These are phyloP conservation scores for Sacculina carcini DNA, from an alignment of 2,888 invertebrate genomes.

Conservation along the genomic window DNA sequence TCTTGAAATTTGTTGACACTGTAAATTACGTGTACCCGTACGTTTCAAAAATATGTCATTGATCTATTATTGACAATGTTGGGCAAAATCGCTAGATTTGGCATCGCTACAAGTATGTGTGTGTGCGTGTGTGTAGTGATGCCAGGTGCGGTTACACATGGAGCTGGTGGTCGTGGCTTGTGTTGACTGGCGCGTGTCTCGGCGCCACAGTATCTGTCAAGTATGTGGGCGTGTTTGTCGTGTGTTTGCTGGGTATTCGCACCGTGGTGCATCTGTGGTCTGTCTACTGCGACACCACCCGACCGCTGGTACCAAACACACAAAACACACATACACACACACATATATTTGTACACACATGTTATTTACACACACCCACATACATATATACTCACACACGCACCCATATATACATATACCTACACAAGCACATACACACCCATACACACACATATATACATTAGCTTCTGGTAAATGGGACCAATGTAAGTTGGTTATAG, in stretches of 20 bases:
- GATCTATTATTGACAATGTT: no score
- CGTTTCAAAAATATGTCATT: no score
- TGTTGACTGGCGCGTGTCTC: constrained; percentile 8
- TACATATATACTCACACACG: not conserved
- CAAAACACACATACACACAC: no score
- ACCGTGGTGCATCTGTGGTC: constrained; percentile 11
- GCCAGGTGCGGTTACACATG: no score
- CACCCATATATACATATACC: not conserved
- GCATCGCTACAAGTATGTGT: not conserved
- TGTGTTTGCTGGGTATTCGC: constrained; percentile 10
- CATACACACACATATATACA: not conserved
- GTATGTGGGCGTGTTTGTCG: constrained; percentile 13
- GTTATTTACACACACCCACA: not conserved
- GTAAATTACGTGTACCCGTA: no score
- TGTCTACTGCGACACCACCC: constrained; percentile 2
- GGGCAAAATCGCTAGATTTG: no score
- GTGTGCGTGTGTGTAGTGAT: constrained; percentile 8
- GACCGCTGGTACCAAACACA: constrained; percentile 7
- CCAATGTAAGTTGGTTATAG: not conserved
- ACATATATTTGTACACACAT: not conserved
- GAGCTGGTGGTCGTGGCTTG: constrained; percentile 12
- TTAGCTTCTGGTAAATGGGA: not conserved
- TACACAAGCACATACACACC: not conserved
- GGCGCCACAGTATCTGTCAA: constrained; percentile 12
- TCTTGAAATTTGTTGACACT: no score